Evolutionary conservation across 2,797 vertebrate species (phyloP).

Genomic region (Gallinago stenura): DNA sequence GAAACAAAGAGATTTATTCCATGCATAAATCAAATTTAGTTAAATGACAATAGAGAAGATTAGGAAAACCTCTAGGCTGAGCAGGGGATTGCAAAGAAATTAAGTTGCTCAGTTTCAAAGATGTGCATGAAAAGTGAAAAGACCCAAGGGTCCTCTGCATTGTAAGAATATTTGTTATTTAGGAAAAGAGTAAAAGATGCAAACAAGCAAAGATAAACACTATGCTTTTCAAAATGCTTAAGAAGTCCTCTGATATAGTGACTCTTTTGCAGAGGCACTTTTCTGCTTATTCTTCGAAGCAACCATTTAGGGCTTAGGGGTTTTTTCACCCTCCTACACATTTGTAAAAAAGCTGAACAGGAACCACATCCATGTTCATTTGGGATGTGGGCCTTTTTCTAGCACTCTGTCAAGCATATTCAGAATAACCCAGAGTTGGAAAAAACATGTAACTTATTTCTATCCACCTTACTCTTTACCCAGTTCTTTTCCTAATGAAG

Average conservation of each 20-base stretch:
- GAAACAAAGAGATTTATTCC: not conserved
- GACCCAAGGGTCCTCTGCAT: not conserved
- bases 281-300: not conserved
- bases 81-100: not conserved
- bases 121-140: not conserved
- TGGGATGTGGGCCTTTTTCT: not conserved
- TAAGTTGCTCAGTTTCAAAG: not conserved
- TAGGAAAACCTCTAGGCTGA: not conserved
- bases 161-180: not conserved
- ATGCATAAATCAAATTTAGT: not conserved
- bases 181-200: not conserved
- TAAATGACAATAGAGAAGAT: not conserved
- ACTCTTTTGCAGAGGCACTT: not conserved
- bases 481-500: not conserved
- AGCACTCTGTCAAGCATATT: not conserved
- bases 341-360: not conserved
- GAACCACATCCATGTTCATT: not conserved
- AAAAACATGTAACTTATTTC: not conserved
- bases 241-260: not conserved
- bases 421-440: not conserved
- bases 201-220: not conserved
- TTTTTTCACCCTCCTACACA: not conserved
- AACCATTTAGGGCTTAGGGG: fast-evolving
- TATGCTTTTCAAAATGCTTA: not conserved
- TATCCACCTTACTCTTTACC: not conserved